Percentiles rank a stretch among this genome's conserved stretches.
phyloP scores from a whole-genome alignment of 2,888 invertebrate genomes.

The Calephelis perditalis region DNA sequence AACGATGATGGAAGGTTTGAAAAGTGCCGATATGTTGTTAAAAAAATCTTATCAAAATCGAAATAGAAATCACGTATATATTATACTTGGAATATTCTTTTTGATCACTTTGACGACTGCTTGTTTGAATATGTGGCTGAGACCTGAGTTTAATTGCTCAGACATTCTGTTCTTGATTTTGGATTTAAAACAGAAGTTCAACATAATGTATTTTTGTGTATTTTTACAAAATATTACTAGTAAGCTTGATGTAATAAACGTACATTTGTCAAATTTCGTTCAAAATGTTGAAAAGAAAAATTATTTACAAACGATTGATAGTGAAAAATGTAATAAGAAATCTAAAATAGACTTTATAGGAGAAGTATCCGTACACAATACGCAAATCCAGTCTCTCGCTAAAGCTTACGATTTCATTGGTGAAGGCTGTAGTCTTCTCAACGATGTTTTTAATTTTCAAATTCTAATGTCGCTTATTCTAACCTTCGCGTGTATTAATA shows the following conservation, averaged over 20 bases:
- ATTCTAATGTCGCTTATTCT: neutral
- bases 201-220: conserved; percentile 37
- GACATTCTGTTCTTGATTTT: conserved; percentile 1
- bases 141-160: neutral
- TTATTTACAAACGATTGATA: neutral
- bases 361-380: conserved; percentile 7
- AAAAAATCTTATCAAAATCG: conserved; percentile 5
- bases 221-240: conserved; percentile 40
- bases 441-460: conserved; percentile 31
- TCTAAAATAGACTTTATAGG: conserved; percentile 7
- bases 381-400: conserved; percentile 33
- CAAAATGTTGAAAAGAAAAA: conserved; percentile 22
- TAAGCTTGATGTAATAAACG: conserved; percentile 43
- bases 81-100: conserved; percentile 13
- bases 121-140: neutral
- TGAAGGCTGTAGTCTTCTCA: conserved; percentile 41
- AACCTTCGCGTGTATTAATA: neutral
- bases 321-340: neutral
- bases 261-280: conserved; percentile 42
- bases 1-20: conserved; percentile 16
- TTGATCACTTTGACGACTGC: neutral
- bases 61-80: neutral
- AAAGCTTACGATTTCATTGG: conserved; percentile 27
- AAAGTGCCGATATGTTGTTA: conserved; percentile 22
- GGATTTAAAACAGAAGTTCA: conserved; percentile 20